These are phyloP conservation scores for Timandra comae DNA, from an alignment of 2,888 invertebrate genomes.

Conservation along the genomic window DNA sequence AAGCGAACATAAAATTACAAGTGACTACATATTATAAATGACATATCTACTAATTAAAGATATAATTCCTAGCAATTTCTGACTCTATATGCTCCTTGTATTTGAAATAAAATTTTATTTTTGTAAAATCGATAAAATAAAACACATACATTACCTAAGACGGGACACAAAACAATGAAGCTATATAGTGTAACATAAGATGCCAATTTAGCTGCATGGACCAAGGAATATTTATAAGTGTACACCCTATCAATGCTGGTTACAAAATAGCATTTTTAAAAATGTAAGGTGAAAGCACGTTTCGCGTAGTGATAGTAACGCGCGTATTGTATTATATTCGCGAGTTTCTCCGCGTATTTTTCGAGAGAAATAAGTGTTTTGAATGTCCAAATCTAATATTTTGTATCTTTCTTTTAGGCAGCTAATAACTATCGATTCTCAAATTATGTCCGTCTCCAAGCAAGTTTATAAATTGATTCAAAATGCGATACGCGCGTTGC, in stretches of 20 bases:
- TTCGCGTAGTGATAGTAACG: conserved; percentile 6
- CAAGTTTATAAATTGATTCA: no score
- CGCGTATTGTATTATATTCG: conserved; percentile 2
- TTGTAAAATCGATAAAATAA: conserved; percentile 15
- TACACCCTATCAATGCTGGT: conserved; percentile 65
- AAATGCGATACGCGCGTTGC: conserved; percentile 6
- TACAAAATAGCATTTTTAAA: conserved; percentile 45
- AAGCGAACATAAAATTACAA: no score
- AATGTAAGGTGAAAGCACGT: conserved; percentile 10
- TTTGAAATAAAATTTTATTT: no score
- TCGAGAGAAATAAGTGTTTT: no score
- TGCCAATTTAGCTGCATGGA: conserved; percentile 72
- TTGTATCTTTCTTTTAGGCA: no score
- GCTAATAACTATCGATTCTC: no score
- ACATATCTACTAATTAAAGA: no score
- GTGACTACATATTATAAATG: no score
- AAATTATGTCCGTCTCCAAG: no score
- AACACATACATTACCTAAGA: conserved; percentile 50
- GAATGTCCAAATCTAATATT: no score
- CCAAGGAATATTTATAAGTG: conserved; percentile 67
- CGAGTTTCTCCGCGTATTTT: background rate
- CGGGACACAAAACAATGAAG: conserved; percentile 27
- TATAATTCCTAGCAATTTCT: no score
- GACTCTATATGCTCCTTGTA: no score
- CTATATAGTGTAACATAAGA: conserved; percentile 54